A percentile compares a stretch with the other conserved stretches of the same genome.
Conservation (phyloP, 2,888 invertebrate species). For the Notodonta ziczac region DNA sequence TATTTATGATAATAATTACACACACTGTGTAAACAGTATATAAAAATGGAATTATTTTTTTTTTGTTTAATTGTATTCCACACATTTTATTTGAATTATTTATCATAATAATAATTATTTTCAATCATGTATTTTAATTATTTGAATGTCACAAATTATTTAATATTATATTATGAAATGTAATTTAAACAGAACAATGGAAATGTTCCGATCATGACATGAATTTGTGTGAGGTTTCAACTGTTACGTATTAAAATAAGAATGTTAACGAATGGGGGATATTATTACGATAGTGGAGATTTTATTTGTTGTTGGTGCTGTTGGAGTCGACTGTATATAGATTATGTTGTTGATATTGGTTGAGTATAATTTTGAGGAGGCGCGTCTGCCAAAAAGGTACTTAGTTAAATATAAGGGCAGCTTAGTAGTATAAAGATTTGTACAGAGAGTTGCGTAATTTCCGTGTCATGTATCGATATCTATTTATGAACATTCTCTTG, state of each 20-base stretch:
- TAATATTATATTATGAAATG: constrained; percentile 41
- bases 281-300: constrained; percentile 55
- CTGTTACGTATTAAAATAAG: constrained; percentile 42
- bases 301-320: constrained; percentile 66
- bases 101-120: constrained; percentile 40
- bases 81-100: constrained; percentile 45
- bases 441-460: not conserved
- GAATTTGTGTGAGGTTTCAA: constrained; percentile 54
- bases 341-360: constrained; percentile 38
- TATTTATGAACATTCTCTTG: no score
- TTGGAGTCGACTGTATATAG: constrained; percentile 43
- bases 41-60: constrained; percentile 12
- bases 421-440: not conserved
- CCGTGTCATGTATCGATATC: not conserved
- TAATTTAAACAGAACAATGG: constrained; percentile 41
- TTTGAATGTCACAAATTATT: constrained; percentile 60
- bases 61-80: constrained; percentile 39
- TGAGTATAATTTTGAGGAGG: constrained; percentile 28
- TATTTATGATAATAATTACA: constrained; percentile 2
- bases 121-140: constrained; percentile 58
- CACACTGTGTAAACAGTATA: constrained; percentile 13
- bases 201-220: constrained; percentile 62
- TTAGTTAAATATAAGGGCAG: constrained; percentile 2
- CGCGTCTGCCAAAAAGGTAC: not conserved
- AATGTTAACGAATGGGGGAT: constrained; percentile 48